These are phyloP conservation scores for Drosophila mercatorum DNA, from an alignment of 2,888 invertebrate genomes.

Conservation along the genomic window DNA sequence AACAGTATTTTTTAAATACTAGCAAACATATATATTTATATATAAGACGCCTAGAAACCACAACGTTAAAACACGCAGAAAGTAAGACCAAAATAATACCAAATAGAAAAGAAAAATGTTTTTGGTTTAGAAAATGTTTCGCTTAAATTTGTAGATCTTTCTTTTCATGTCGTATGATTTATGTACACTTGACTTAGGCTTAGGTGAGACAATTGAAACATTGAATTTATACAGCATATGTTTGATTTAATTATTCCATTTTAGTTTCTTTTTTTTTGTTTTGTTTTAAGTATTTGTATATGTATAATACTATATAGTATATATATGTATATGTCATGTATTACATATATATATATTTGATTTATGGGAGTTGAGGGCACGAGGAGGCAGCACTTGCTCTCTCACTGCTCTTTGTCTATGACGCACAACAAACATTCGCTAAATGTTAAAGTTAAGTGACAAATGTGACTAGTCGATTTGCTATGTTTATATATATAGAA, in stretches of 20 bases:
- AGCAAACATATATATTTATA: conserved; percentile 24
- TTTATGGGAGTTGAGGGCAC: conserved; percentile 6
- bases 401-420: conserved; percentile 31
- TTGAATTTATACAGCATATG: conserved; percentile 55
- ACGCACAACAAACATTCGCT: conserved; percentile 58
- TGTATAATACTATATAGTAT: conserved; percentile 12
- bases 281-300: conserved; percentile 5
- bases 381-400: conserved; percentile 25
- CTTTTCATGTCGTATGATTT: conserved; percentile 37
- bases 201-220: conserved; percentile 41
- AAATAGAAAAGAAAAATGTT: not conserved
- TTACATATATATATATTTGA: conserved; percentile 3
- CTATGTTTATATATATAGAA: conserved; percentile 28
- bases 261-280: not conserved
- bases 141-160: conserved; percentile 35
- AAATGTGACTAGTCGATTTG: conserved; percentile 52
- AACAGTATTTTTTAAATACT: conserved; percentile 42
- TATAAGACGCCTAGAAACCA: conserved; percentile 52
- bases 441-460: conserved; percentile 40
- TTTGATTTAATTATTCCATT: conserved; percentile 18
- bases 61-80: conserved; percentile 46
- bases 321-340: not conserved
- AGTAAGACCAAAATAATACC: conserved; percentile 11
- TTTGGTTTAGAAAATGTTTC: conserved; percentile 8
- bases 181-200: conserved; percentile 72